A percentile compares a stretch with the other conserved stretches of the same genome.
phyloP scores from a whole-genome alignment of 2,113 vertebrate genomes.

The Myotis brandtii region DNA sequence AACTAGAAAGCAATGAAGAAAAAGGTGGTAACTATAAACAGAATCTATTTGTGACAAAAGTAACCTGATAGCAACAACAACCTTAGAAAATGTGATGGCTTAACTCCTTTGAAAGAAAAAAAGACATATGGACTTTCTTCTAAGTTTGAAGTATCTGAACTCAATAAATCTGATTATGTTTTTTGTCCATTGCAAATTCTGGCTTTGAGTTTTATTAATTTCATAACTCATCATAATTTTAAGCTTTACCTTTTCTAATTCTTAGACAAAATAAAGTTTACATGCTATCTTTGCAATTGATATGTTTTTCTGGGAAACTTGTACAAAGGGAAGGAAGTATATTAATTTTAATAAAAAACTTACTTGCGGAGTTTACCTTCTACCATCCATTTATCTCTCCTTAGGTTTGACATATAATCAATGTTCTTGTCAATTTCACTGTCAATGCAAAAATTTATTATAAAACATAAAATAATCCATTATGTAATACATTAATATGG shows the following conservation, averaged over 20 bases:
- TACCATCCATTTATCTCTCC: constrained; percentile 96
- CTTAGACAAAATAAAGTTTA: constrained; percentile 37
- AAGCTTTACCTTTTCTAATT: constrained; percentile 53
- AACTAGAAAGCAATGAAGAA: constrained; percentile 60
- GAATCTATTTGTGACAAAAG: constrained; percentile 46
- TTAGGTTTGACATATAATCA: constrained; percentile 96
- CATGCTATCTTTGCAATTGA: constrained; percentile 63
- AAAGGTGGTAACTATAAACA: constrained; percentile 64
- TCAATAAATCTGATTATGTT: constrained; percentile 62
- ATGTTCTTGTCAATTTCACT: constrained; percentile 99
- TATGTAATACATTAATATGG: constrained; percentile 43
- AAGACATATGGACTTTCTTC: constrained; percentile 61
- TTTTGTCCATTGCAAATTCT: constrained; percentile 55
- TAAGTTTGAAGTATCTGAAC: constrained; percentile 33
- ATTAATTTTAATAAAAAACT: constrained; percentile 85
- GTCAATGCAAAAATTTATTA: constrained; percentile 84
- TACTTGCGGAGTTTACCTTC: constrained; percentile 98
- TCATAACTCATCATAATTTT: constrained; percentile 54
- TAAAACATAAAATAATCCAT: constrained; percentile 55
- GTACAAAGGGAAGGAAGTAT: not conserved
- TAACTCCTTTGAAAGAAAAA: constrained; percentile 64
- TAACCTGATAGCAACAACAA: constrained; percentile 65
- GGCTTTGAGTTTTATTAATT: constrained; percentile 63
- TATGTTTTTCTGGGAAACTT: not conserved
- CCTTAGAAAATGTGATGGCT: constrained; percentile 16